Evolutionary conservation across 1,140 invertebrate species (phyloP).

Genomic region (Ladona fulva): DNA sequence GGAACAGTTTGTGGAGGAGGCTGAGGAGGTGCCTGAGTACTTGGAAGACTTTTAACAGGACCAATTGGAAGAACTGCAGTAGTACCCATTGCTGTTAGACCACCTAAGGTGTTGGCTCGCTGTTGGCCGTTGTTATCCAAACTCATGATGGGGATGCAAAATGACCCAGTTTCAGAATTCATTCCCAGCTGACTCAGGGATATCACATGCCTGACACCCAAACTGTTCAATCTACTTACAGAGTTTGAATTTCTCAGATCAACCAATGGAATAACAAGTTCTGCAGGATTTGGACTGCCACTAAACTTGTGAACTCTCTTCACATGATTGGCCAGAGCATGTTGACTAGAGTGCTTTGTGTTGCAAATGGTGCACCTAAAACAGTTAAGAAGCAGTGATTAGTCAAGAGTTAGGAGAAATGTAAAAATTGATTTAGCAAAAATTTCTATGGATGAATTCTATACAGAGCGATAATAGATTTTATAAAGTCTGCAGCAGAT

Average conservation of each 20-base stretch:
- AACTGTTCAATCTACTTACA: slow-evolving; percentile 47
- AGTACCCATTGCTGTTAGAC: slow-evolving; percentile 52
- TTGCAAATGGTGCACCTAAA: slow-evolving; percentile 59
- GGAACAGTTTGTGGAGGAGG: background rate
- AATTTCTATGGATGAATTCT: too few species aligned
- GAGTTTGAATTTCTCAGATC: slow-evolving; percentile 57
- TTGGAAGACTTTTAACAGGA: slow-evolving; percentile 51
- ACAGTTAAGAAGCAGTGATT: background rate
- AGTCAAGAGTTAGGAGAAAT: too few species aligned
- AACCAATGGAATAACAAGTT: slow-evolving; percentile 61
- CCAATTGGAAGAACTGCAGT: slow-evolving; percentile 58
- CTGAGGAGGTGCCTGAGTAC: background rate
- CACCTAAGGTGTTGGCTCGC: slow-evolving; percentile 47
- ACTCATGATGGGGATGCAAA: slow-evolving; percentile 61
- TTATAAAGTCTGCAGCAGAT: too few species aligned
- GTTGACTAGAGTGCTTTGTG: slow-evolving; percentile 55
- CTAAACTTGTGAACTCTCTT: slow-evolving; percentile 54
- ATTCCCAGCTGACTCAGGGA: slow-evolving; percentile 54
- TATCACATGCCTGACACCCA: slow-evolving; percentile 65
- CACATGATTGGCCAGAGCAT: slow-evolving; percentile 56
- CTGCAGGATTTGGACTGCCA: slow-evolving; percentile 37
- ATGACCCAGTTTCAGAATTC: slow-evolving; percentile 47
- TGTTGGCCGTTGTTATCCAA: slow-evolving; percentile 42
- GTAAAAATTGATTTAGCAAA: too few species aligned
- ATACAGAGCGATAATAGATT: too few species aligned